Conservation (phyloP, 2,797 vertebrate genomes). For the Myotis findleyi region DNA sequence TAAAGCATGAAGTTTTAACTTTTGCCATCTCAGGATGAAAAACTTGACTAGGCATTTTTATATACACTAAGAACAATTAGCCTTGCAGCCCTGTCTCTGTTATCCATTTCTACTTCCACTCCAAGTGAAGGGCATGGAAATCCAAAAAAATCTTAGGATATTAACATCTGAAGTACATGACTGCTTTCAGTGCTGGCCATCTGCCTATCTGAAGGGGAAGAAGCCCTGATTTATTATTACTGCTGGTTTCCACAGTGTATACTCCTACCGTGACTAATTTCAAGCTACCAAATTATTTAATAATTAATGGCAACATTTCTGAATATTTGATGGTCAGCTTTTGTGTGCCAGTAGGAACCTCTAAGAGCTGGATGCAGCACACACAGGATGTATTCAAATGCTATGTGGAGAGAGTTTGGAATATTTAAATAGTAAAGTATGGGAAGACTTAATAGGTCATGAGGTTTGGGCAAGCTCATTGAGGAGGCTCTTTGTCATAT, state of each 20-base stretch:
- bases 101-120: slow-evolving; percentile 15
- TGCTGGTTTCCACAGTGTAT: background rate
- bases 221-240: background rate
- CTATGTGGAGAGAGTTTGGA: background rate
- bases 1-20: background rate
- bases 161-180: background rate
- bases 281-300: slow-evolving; percentile 45
- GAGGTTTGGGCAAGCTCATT: background rate
- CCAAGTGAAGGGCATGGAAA: background rate
- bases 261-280: background rate
- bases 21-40: background rate
- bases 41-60: background rate
- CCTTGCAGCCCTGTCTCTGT: background rate
- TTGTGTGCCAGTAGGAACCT: background rate
- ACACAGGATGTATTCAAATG: background rate
- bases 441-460: background rate
- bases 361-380: background rate
- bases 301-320: slow-evolving; percentile 44
- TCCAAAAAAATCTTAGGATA: background rate
- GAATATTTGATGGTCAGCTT: slow-evolving; percentile 4
- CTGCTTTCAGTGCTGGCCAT: background rate
- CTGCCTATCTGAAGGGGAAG: background rate
- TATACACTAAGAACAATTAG: slow-evolving; percentile 16
- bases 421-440: slow-evolving; percentile 6
- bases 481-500: background rate